phyloP scores from a whole-genome alignment of 37 sponge, comb jelly and placozoan species.

The Spongilla lacustris region DNA sequence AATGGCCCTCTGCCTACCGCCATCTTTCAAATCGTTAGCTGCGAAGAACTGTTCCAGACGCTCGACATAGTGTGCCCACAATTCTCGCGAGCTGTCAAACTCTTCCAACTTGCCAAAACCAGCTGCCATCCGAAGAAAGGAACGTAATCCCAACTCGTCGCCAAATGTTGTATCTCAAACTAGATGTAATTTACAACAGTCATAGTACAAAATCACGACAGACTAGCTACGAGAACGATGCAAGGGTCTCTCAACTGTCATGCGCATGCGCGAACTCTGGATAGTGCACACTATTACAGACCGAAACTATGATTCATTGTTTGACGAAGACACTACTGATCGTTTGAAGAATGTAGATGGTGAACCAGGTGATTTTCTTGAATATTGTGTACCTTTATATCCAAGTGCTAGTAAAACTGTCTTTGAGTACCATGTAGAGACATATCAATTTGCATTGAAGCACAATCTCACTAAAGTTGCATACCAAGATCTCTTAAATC shows the following conservation, averaged over 20 bases:
- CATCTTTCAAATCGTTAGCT: slow-evolving; percentile 1
- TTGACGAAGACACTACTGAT: neutral
- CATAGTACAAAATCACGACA: no score
- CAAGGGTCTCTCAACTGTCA: no score
- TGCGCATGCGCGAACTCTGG: no score
- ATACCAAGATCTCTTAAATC: neutral
- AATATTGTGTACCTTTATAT: slow-evolving; percentile 1
- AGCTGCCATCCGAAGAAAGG: no score
- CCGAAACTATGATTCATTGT: neutral
- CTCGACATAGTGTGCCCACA: neutral
- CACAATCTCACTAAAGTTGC: slow-evolving; percentile 1
- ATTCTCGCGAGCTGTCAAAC: neutral
- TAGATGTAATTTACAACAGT: no score
- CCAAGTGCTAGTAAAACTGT: neutral
- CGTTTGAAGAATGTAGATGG: neutral
- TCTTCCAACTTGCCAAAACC: no score
- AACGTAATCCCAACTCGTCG: no score
- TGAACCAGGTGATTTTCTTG: neutral
- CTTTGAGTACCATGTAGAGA: neutral
- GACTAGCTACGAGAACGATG: no score
- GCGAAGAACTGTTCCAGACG: neutral
- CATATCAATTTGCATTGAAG: neutral
- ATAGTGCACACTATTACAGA: no score
- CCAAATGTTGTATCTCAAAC: no score
- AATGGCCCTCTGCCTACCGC: neutral